Evolutionary conservation across 2,113 vertebrate genomes (phyloP).

Genomic region (Catharus minimus): DNA sequence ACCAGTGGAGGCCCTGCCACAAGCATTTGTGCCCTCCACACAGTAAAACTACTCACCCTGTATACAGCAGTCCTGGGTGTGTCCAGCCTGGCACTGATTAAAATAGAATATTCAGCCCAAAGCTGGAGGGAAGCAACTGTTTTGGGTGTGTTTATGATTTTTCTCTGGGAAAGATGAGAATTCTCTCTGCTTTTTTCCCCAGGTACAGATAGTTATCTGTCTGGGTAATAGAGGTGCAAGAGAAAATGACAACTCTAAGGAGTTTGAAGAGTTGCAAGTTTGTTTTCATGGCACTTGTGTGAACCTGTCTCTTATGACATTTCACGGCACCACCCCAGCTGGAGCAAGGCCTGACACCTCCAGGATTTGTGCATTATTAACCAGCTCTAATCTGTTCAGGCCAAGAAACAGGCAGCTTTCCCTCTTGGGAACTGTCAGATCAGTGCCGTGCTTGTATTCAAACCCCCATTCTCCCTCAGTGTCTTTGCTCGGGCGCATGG

Average conservation of each 20-base stretch:
- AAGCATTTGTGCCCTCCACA: background rate
- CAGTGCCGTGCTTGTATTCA: background rate
- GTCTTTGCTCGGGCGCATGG: background rate
- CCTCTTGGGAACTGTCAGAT: background rate
- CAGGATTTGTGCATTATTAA: background rate
- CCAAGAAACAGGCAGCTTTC: background rate
- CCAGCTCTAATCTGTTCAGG: background rate
- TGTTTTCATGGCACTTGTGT: background rate
- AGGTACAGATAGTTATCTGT: background rate
- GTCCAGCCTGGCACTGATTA: background rate
- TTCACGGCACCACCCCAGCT: background rate
- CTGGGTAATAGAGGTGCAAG: background rate
- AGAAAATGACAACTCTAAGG: background rate
- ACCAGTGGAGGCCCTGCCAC: background rate
- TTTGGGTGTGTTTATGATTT: background rate
- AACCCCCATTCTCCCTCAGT: background rate
- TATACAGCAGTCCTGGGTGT: background rate
- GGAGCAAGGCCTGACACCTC: background rate
- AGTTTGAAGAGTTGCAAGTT: background rate
- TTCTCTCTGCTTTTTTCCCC: background rate
- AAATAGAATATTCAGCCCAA: background rate
- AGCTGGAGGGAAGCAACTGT: rapidly evolving
- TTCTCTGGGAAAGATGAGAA: background rate
- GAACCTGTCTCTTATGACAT: background rate
- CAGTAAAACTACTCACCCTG: background rate